A percentile compares a stretch with the other conserved stretches of the same genome.
These are phyloP conservation scores for Uria aalge DNA, from an alignment of 2,113 vertebrate species.

Conservation along the genomic window DNA sequence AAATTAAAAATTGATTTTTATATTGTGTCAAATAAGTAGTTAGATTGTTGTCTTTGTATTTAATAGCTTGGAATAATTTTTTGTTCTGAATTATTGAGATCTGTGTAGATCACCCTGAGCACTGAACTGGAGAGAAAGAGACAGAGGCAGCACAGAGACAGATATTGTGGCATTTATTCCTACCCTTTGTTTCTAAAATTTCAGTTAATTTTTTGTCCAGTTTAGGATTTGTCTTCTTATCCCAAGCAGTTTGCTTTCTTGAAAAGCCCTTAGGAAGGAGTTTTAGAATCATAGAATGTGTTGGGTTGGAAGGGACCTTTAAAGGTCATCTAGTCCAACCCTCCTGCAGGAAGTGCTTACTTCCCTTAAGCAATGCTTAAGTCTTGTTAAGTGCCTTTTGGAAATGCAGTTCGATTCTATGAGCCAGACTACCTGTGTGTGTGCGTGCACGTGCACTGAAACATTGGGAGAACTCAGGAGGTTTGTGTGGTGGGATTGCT, in stretches of 20 bases:
- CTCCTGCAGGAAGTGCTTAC: too few species aligned
- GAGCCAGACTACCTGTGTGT: neutral
- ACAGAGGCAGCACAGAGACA: neutral
- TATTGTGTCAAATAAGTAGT: neutral
- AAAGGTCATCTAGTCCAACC: too few species aligned
- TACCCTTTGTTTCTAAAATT: neutral
- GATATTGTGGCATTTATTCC: neutral
- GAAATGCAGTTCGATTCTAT: neutral
- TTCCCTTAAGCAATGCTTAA: too few species aligned
- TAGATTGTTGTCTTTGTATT: neutral
- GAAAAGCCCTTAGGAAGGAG: neutral
- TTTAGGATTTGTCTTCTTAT: neutral
- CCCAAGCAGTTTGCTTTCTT: neutral
- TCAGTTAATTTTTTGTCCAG: neutral
- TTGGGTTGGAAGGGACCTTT: too few species aligned
- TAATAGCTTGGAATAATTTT: neutral
- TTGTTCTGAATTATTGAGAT: neutral
- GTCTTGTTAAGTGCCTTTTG: neutral
- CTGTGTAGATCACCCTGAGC: neutral
- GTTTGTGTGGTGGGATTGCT: neutral
- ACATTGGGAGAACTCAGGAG: neutral
- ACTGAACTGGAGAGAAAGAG: neutral
- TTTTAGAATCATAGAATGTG: too few species aligned
- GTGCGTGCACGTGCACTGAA: neutral
- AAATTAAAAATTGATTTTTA: neutral